These are phyloP conservation scores for Sternarchorhynchus goeldii DNA, from an alignment of 2,797 vertebrate genomes.

Conservation along the genomic window DNA sequence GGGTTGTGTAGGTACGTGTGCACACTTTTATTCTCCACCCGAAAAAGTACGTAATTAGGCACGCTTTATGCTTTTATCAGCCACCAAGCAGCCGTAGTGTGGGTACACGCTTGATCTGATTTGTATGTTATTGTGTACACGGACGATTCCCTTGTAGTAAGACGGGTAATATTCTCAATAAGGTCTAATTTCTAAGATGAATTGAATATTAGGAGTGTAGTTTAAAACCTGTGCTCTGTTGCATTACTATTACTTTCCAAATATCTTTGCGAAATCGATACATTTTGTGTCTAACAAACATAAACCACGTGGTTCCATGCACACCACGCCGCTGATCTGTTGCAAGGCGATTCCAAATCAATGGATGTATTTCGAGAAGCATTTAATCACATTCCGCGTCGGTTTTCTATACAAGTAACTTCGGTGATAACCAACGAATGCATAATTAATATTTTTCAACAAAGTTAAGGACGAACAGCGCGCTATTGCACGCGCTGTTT, in stretches of 20 bases:
- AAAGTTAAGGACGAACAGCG: conserved; percentile 20
- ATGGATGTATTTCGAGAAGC: conserved; percentile 56
- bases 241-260: conserved; percentile 44
- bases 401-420: conserved; percentile 29
- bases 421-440: background rate
- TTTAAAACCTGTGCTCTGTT: background rate
- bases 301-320: conserved; percentile 89
- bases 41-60: background rate
- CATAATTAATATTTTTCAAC: background rate
- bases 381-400: conserved; percentile 9
- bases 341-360: conserved; percentile 59
- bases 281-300: conserved; percentile 85
- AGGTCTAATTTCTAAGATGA: conserved; percentile 16
- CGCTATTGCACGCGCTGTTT: conserved; percentile 1
- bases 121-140: conserved; percentile 75
- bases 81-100: conserved; percentile 60
- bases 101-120: conserved; percentile 71
- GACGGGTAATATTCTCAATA: conserved; percentile 36
- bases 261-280: conserved; percentile 65
- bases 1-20: conserved; percentile 93
- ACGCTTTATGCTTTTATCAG: conserved; percentile 55
- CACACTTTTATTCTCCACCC: conserved; percentile 40
- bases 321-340: conserved; percentile 82
- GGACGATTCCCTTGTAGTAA: conserved; percentile 58
- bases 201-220: conserved; percentile 42